Conservation (phyloP, 2,797 vertebrate species). For the Sebastolobus alascanus region DNA sequence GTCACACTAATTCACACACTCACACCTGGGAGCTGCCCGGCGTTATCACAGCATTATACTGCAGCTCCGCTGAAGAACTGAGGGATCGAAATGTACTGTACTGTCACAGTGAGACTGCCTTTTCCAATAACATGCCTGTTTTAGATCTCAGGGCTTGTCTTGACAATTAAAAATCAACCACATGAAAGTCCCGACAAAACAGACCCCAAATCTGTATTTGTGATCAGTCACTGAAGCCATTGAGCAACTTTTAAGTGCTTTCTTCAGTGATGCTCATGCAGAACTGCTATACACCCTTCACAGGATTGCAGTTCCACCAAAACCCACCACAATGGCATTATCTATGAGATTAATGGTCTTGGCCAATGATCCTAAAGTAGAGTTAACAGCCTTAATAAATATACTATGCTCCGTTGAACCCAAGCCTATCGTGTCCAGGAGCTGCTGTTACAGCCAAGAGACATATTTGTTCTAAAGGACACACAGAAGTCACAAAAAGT, state of each 20-base stretch:
- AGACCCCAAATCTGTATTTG: not conserved
- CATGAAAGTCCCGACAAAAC: not conserved
- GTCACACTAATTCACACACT: conserved; percentile 54
- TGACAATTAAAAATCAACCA: not conserved
- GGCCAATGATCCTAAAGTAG: conserved; percentile 48
- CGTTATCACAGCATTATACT: conserved; percentile 34
- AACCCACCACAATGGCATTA: conserved; percentile 22
- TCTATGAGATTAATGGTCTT: conserved; percentile 54
- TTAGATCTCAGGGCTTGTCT: not conserved
- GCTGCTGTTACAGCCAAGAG: conserved; percentile 34
- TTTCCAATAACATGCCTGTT: not conserved
- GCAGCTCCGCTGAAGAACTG: conserved; percentile 5
- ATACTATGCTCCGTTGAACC: conserved; percentile 39
- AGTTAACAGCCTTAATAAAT: conserved; percentile 60
- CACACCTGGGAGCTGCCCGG: conserved; percentile 48
- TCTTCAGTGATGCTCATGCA: not conserved
- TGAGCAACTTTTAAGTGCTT: not conserved
- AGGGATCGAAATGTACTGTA: conserved; percentile 7
- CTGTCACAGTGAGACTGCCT: conserved; percentile 4
- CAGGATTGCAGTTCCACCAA: conserved; percentile 7
- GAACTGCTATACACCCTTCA: conserved; percentile 6
- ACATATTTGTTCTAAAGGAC: conserved; percentile 47
- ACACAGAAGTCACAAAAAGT: conserved; percentile 50
- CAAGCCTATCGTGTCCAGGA: conserved; percentile 11
- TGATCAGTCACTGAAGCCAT: not conserved